phyloP scores from a whole-genome alignment of 2,888 invertebrate species.

The Dynastes tityus region DNA sequence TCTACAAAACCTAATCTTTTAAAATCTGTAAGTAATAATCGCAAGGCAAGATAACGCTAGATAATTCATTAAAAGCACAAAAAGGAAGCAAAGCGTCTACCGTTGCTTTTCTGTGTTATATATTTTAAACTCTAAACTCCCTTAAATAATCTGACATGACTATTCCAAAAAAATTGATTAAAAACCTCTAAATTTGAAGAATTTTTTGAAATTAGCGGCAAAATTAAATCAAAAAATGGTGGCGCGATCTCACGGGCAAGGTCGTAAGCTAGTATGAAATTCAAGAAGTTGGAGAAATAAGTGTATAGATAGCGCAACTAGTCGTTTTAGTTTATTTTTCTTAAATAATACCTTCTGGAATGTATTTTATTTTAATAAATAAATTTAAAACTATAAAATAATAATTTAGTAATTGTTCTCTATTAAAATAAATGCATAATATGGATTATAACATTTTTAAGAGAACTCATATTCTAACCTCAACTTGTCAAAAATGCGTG shows the following conservation, averaged over 20 bases:
- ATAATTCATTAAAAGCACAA: too few relatives aligned
- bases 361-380: not conserved
- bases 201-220: too few relatives aligned
- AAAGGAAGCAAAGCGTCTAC: too few relatives aligned
- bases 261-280: slow-evolving; percentile 19
- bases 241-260: slow-evolving; percentile 24
- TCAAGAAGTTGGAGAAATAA: not conserved
- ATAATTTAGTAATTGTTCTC: not conserved
- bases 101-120: too few relatives aligned
- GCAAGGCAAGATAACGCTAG: too few relatives aligned
- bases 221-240: not conserved
- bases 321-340: not conserved
- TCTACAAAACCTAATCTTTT: too few relatives aligned
- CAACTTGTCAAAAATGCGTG: not conserved
- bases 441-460: not conserved
- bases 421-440: not conserved
- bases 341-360: not conserved
- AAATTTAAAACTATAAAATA: not conserved
- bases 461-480: not conserved
- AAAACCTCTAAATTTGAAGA: too few relatives aligned
- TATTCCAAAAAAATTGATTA: too few relatives aligned
- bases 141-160: too few relatives aligned
- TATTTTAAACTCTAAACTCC: too few relatives aligned
- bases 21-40: too few relatives aligned
- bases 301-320: slow-evolving; percentile 15